Evolutionary conservation across 2,113 vertebrate genomes (phyloP).

Genomic region (Atrichornis clamosus): DNA sequence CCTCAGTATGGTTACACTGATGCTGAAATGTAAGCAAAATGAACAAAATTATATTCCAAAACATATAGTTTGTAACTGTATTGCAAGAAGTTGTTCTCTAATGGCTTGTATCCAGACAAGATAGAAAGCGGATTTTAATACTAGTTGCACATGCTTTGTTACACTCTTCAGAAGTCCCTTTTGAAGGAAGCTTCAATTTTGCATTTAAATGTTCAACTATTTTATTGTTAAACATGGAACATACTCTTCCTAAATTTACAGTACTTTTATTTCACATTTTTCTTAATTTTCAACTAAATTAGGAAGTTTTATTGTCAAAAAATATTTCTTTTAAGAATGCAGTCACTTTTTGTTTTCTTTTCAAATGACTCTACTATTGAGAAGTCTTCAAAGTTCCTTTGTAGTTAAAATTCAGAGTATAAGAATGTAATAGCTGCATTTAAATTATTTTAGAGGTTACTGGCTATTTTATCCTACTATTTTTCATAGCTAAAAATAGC

Average conservation of each 20-base stretch:
- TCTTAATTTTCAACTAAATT: neutral
- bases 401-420: neutral
- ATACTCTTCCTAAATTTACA: neutral
- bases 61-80: neutral
- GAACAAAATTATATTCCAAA: neutral
- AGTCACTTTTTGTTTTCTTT: neutral
- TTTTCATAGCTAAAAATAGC: neutral
- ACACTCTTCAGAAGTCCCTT: neutral
- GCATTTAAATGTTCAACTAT: neutral
- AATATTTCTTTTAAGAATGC: neutral
- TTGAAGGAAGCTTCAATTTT: neutral
- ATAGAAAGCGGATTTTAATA: neutral
- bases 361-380: neutral
- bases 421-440: neutral
- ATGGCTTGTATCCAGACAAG: neutral
- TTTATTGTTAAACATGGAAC: neutral
- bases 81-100: neutral
- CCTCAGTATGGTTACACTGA: neutral
- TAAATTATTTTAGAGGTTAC: neutral
- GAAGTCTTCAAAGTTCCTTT: neutral
- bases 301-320: neutral
- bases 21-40: neutral
- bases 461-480: neutral
- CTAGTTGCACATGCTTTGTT: neutral
- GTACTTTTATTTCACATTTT: neutral